Percentiles rank a stretch among this genome's conserved stretches.
These are phyloP conservation scores for Heptranchias perlo DNA, from an alignment of 2,113 vertebrate genomes.

Conservation along the genomic window DNA sequence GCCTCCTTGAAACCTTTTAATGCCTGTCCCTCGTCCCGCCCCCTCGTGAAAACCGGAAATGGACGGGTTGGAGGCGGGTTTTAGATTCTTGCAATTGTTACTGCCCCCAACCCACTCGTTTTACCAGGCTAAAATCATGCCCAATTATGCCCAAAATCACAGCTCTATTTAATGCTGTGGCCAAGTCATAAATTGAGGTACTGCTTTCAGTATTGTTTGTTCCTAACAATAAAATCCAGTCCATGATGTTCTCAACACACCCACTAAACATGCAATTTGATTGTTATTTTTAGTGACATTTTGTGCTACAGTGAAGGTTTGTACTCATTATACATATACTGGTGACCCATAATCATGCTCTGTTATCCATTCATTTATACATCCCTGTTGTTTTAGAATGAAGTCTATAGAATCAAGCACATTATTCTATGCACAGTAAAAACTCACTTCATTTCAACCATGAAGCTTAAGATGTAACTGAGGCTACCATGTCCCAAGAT, in stretches of 20 bases:
- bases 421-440: background rate
- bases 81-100: no score
- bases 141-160: no score
- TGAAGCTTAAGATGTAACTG: background rate
- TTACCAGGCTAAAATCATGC: no score
- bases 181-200: background rate
- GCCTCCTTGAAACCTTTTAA: no score
- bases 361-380: background rate
- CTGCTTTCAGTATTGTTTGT: background rate
- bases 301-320: background rate
- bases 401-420: background rate
- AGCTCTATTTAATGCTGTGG: background rate
- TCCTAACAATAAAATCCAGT: background rate
- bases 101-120: no score
- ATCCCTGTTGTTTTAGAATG: background rate
- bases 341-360: background rate
- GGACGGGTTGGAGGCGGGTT: no score
- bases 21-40: no score
- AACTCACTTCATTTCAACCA: background rate
- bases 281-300: background rate
- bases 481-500: background rate
- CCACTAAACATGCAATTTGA: background rate
- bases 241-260: background rate
- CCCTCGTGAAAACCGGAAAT: no score
- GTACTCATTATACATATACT: no score